Evolutionary conservation across 2,888 invertebrate species (phyloP).

Genomic region (Dicyrtomina minuta): DNA sequence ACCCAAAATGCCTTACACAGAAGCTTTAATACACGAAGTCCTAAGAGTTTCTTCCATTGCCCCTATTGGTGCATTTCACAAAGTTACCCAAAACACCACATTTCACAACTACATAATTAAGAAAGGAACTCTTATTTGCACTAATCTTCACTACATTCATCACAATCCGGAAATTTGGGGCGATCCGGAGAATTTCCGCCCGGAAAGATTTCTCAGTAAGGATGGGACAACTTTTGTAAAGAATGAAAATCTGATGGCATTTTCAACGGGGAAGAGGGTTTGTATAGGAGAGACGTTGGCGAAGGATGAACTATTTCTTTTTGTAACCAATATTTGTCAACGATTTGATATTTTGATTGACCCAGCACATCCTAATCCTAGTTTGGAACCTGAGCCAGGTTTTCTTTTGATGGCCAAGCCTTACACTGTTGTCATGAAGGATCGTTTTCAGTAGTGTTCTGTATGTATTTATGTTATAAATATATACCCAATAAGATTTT

Average conservation of each 20-base stretch:
- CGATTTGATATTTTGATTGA: slow-evolving; percentile 6
- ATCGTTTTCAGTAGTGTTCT: neutral
- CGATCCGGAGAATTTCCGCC: slow-evolving; percentile 36
- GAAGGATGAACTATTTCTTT: slow-evolving; percentile 23
- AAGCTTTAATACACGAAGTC: slow-evolving; percentile 39
- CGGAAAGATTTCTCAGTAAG: slow-evolving; percentile 42
- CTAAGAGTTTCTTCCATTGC: slow-evolving; percentile 37
- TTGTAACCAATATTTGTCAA: slow-evolving; percentile 27
- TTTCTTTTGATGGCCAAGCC: slow-evolving; percentile 9
- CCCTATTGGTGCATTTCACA: slow-evolving; percentile 41
- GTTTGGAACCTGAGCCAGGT: neutral
- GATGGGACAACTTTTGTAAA: slow-evolving; percentile 24
- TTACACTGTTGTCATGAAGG: slow-evolving; percentile 8
- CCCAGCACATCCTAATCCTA: neutral
- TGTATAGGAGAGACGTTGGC: slow-evolving; percentile 21
- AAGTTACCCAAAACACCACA: slow-evolving; percentile 10
- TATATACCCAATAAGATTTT: too few species aligned
- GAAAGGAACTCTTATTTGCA: neutral
- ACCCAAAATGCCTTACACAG: slow-evolving; percentile 42
- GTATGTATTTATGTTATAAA: too few species aligned
- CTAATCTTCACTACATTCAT: neutral
- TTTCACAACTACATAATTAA: neutral
- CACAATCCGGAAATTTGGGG: slow-evolving; percentile 4
- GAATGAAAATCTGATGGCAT: slow-evolving; percentile 18
- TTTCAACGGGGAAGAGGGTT: slow-evolving; percentile 18